phyloP scores from a whole-genome alignment of 2,113 vertebrate genomes.

The Osmerus mordax region DNA sequence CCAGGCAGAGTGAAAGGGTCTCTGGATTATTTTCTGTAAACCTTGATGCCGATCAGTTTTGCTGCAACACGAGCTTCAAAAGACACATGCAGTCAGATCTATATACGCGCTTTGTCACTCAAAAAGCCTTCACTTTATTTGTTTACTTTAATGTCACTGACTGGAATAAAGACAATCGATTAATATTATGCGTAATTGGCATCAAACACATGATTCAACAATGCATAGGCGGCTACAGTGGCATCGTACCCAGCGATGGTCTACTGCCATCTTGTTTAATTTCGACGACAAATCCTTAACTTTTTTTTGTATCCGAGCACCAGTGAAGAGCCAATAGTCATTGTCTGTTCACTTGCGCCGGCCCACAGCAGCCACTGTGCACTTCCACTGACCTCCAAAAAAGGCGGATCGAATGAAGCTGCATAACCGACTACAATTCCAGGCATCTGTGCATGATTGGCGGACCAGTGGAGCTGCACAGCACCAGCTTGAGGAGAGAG shows the following conservation, averaged over 20 bases:
- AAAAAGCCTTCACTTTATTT: slow-evolving; percentile 46
- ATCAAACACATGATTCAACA: slow-evolving; percentile 50
- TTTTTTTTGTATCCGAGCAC: slow-evolving; percentile 36
- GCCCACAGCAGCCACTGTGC: slow-evolving; percentile 42
- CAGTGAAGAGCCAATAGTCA: slow-evolving; percentile 51
- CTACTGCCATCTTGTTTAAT: slow-evolving; percentile 2
- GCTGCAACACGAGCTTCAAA: slow-evolving; percentile 79
- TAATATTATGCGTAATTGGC: slow-evolving; percentile 40
- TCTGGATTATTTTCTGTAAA: slow-evolving; percentile 11
- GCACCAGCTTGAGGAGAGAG: slow-evolving; percentile 23
- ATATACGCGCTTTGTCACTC: slow-evolving; percentile 56
- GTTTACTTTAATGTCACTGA: slow-evolving; percentile 36
- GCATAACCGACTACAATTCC: too few relatives aligned
- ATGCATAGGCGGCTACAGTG: slow-evolving; percentile 29
- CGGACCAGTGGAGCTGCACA: slow-evolving; percentile 46
- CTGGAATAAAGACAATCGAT: slow-evolving; percentile 10
- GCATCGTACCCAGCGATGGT: slow-evolving; percentile 12
- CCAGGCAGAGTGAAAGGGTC: slow-evolving; percentile 14
- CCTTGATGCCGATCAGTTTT: slow-evolving; percentile 68
- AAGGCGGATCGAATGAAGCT: slow-evolving; percentile 1
- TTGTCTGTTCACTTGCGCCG: slow-evolving; percentile 39
- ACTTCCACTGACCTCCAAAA: slow-evolving; percentile 36
- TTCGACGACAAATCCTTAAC: slow-evolving; percentile 13
- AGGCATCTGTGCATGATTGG: too few relatives aligned
- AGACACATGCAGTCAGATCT: slow-evolving; percentile 59